phyloP scores from a whole-genome alignment of 2,113 vertebrate genomes.

The Cisticola juncidis region DNA sequence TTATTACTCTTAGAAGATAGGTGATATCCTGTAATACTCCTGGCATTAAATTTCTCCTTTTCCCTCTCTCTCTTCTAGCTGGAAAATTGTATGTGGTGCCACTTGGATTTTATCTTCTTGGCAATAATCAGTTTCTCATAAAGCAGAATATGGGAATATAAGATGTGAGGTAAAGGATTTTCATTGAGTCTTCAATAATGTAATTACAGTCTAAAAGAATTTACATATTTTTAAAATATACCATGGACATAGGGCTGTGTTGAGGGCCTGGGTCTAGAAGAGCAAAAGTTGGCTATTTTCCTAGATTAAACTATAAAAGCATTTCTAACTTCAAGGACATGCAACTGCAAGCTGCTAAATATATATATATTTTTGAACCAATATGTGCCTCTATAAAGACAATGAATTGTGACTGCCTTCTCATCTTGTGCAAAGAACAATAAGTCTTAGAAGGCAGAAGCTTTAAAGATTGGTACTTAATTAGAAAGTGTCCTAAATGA shows the following conservation, averaged over 20 bases:
- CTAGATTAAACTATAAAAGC: background rate
- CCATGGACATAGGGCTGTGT: background rate
- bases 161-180: background rate
- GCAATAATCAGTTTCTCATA: background rate
- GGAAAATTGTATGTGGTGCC: background rate
- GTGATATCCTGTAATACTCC: background rate
- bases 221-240: background rate
- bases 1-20: background rate
- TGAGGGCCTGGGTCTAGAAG: background rate
- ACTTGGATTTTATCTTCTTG: background rate
- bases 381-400: background rate
- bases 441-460: background rate
- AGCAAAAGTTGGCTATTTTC: background rate
- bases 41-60: background rate
- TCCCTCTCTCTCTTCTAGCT: background rate
- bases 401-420: conserved; percentile 14
- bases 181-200: background rate
- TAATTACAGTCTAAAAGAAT: background rate
- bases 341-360: background rate
- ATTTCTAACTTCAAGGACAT: background rate
- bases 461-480: conserved; percentile 43
- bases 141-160: background rate
- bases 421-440: conserved; percentile 5
- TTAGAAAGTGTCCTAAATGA: conserved; percentile 29
- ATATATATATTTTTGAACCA: background rate